Evolutionary conservation across 2,888 invertebrate genomes (phyloP).

Genomic region (Nomada ferruginata): DNA sequence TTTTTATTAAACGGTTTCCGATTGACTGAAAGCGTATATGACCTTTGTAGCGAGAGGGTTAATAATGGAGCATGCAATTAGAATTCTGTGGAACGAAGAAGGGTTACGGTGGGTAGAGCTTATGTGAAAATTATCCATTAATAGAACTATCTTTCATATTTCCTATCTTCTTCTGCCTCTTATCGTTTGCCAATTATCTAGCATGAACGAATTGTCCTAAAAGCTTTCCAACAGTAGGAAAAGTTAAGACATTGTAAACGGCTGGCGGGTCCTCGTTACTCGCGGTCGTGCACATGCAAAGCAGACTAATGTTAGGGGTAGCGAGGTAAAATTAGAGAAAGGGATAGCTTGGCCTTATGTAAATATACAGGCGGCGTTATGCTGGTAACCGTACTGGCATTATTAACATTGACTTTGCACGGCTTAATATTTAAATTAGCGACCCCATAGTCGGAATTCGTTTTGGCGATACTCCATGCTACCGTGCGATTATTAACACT

Average conservation of each 20-base stretch:
- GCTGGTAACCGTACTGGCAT: constrained; percentile 63
- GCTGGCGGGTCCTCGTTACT: neutral
- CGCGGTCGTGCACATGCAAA: neutral
- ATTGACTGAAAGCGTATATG: too few relatives aligned
- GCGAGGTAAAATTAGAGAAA: constrained; percentile 11
- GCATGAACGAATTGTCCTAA: too few relatives aligned
- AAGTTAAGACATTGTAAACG: neutral
- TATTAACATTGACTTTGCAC: constrained; percentile 73
- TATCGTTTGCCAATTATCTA: too few relatives aligned
- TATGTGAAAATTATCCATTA: too few relatives aligned
- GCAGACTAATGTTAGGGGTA: neutral
- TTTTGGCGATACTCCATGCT: constrained; percentile 61
- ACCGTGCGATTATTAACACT: constrained; percentile 63
- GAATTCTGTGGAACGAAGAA: too few relatives aligned
- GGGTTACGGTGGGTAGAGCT: too few relatives aligned
- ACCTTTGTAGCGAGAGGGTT: too few relatives aligned
- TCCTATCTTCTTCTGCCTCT: too few relatives aligned
- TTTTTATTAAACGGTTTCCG: too few relatives aligned
- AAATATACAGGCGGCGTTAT: constrained; percentile 46
- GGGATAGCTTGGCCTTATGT: constrained; percentile 54
- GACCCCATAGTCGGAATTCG: constrained; percentile 64
- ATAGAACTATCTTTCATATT: too few relatives aligned
- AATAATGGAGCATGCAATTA: too few relatives aligned
- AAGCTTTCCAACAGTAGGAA: too few relatives aligned
- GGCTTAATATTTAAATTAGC: constrained; percentile 75